Evolutionary conservation across 2,113 vertebrate genomes (phyloP).

Genomic region (Aphelocoma coerulescens): DNA sequence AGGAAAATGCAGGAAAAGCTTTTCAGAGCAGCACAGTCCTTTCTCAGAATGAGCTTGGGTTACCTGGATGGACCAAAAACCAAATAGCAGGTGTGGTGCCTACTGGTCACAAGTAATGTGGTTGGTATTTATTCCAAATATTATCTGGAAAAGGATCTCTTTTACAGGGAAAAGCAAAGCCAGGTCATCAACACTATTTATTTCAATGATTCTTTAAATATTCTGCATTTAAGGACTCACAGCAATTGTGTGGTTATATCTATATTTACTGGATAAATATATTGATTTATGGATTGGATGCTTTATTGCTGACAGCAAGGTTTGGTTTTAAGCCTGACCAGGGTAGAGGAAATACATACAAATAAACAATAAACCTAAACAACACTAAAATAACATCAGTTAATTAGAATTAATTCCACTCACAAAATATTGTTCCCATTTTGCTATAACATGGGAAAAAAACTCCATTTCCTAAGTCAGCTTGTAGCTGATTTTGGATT

Average conservation of each 20-base stretch:
- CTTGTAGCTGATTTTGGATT: constrained; percentile 44
- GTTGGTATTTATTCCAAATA: neutral
- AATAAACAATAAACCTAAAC: constrained; percentile 73
- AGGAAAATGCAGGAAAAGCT: neutral
- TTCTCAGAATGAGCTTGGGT: neutral
- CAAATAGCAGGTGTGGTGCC: neutral
- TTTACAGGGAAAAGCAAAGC: neutral
- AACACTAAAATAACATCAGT: constrained; percentile 72
- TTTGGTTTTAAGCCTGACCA: constrained; percentile 13
- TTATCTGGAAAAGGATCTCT: neutral
- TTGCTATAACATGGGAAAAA: constrained; percentile 64
- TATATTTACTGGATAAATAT: neutral
- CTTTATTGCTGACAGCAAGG: neutral
- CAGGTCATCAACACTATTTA: neutral
- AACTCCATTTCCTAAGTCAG: constrained; percentile 58
- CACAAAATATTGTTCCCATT: neutral
- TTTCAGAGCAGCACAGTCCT: neutral
- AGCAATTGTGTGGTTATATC: neutral
- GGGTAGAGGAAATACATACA: constrained; percentile 69
- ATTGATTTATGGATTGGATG: neutral
- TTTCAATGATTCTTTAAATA: neutral
- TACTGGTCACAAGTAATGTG: neutral
- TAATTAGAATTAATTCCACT: constrained; percentile 29
- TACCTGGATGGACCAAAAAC: neutral
- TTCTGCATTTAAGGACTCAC: neutral